Evolutionary conservation across 2,113 vertebrate species (phyloP), one percentile per base, ranked within the genome.

Genomic region (Rhinolophus ferrumequinum): DNA sequence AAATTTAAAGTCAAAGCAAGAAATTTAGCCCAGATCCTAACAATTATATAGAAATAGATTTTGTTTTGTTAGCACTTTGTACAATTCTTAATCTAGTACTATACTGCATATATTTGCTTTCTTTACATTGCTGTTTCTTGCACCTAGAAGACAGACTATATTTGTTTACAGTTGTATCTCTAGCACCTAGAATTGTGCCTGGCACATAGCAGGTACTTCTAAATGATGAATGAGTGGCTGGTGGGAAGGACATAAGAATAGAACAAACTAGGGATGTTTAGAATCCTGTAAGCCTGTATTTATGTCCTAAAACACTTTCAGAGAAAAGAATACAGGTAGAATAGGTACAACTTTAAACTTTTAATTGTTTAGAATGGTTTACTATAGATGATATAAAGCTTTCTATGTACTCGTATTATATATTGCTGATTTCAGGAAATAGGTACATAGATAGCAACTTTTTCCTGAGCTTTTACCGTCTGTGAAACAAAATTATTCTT

Each of bases 401-500:
- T 83, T 69, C 47, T 56, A n/a, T 87, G 58, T 81, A 67, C 5
- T 44, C 41, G 6, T 44, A 44, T 44, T 38, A 85, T 50, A 72
- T 13, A 41, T 8, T 72, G 38, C 6, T 79, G 35, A 87, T 62
- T 87, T 89, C 58, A 94, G 66, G 41, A 80, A 94, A 95, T n/a
- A 82, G n/a, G 16, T 67, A 72, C 26, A 94, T 89, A 92, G 64
- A 93, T 0, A 66, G 52, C 4, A 95, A 52, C 5, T 72, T 84
- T 94, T 58, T 75, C 67, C 50, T 70, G 30, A 79, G 30, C 56
- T 89, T 95, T 85, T 92, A 96, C 13, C 33, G 80, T 18, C 38
- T 88, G 6, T 30, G 6, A 97, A 88, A 77, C 72, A 96, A 95
- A 97, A 92, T 69, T 80, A 80, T 92, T 70, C 66, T 44, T 80